phyloP scores from a whole-genome alignment of 1,140 invertebrate genomes.

The Frieseomelitta varia region DNA sequence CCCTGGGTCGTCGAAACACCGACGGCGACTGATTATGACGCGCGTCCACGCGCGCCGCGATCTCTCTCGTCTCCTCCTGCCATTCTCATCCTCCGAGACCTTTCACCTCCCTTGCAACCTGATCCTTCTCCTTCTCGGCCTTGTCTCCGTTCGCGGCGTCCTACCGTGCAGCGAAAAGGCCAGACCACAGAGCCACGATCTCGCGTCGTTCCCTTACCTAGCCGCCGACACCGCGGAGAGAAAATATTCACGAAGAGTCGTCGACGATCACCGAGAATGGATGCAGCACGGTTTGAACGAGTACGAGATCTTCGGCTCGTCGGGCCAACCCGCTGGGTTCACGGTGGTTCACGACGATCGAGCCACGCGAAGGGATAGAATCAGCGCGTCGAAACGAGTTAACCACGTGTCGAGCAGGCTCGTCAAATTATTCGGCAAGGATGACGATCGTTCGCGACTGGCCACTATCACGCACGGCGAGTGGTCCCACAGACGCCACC shows the following conservation, averaged over 20 bases:
- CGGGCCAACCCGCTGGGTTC: background rate
- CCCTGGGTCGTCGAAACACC: conserved; percentile 72
- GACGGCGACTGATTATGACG: conserved; percentile 80
- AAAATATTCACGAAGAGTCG: conserved; percentile 29
- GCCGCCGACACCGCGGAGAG: background rate
- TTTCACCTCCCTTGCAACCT: conserved; percentile 60
- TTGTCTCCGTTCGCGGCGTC: conserved; percentile 53
- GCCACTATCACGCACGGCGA: background rate
- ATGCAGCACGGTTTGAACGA: background rate
- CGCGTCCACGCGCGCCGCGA: conserved; percentile 68
- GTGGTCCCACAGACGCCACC: background rate
- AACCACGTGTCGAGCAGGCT: background rate
- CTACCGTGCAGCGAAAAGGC: conserved; percentile 59
- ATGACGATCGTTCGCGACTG: background rate
- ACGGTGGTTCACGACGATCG: background rate
- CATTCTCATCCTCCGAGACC: conserved; percentile 69
- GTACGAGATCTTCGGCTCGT: background rate
- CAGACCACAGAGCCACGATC: conserved; percentile 42
- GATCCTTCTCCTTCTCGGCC: conserved; percentile 63
- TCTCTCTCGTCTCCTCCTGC: conserved; percentile 74
- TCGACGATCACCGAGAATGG: conserved; percentile 3
- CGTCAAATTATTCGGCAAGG: background rate
- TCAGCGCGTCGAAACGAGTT: background rate
- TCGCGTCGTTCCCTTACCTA: conserved; percentile 38
- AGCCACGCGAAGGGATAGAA: background rate